Evolutionary conservation across 2,888 invertebrate genomes (phyloP), one percentile per base, ranked within the genome.

Genomic region (Neoascia interrupta): DNA sequence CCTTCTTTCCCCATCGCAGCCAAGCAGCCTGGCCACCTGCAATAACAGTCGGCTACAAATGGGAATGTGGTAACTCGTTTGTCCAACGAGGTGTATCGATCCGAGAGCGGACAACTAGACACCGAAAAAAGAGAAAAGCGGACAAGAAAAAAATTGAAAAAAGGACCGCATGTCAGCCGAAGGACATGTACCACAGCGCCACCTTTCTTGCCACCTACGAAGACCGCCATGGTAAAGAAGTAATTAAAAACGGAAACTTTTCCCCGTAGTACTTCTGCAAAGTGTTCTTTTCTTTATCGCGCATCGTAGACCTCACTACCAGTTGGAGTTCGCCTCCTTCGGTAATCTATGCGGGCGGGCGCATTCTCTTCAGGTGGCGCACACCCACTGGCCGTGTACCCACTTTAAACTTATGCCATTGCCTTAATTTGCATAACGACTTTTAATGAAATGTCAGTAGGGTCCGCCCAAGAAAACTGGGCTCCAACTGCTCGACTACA

Each of bases 181-280:
- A 58, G 53, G 72, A 76, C 76, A 72, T 72, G 39, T 41, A 45
- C 56, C 28, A 26, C 63, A n/a, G n/a, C 49, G 4, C 37, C n/a
- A 2, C 11, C 51, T 4, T 11, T 28, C 26, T 13, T 18, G 6
- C 36, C 19, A 2, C 34, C 45, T 16, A 51, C 61, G 23, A 73
- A 13, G 51, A 63, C 39, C 36, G 75, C 15, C 45, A 45, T 43
- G 54, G 58, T 60, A 31, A 72, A 47, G 72, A 60, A 76, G 76
- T 76, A 76, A 76, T 76, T 76, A 76, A 76, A 76, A 76, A 64
- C 54, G 64, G 58, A 64, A 76, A 76, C 76, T 76, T 72, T 75
- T 64, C 31, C 47, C 18, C 11, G 16, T 23, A n/a, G 21, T 18
- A 34, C 23, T 19, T 60, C 36, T 23, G 19, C 6, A 34, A 28